Evolutionary conservation across 2,888 invertebrate species (phyloP).

Genomic region (Mamestra brassicae): DNA sequence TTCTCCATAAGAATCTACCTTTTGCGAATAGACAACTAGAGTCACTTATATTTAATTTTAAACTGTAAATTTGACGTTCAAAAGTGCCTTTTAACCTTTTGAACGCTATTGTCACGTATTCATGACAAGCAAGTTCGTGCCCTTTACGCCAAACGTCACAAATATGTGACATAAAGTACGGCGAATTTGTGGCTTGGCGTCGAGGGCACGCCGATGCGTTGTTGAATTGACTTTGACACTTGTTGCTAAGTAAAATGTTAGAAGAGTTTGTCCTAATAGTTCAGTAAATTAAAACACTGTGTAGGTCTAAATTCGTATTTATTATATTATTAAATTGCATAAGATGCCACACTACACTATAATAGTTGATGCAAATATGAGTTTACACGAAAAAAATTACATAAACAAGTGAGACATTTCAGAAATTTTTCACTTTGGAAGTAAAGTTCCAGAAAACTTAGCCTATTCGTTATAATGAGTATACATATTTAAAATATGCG

Average conservation of each 20-base stretch:
- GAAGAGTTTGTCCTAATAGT: neutral
- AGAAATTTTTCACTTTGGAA: constrained; percentile 37
- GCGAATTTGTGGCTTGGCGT: too few species aligned
- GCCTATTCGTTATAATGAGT: constrained; percentile 22
- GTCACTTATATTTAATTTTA: too few species aligned
- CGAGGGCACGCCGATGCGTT: too few species aligned
- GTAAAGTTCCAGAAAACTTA: constrained; percentile 17
- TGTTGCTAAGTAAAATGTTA: constrained; percentile 35
- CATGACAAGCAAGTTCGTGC: too few species aligned
- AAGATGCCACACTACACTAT: constrained; percentile 22
- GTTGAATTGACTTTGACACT: too few species aligned
- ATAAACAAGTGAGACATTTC: constrained; percentile 34
- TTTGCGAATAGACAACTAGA: too few species aligned
- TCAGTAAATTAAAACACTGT: neutral
- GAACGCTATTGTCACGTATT: too few species aligned
- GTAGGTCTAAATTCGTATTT: constrained; percentile 24
- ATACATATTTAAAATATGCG: constrained; percentile 30
- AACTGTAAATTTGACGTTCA: too few species aligned
- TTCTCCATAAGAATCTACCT: too few species aligned
- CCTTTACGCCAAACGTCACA: too few species aligned
- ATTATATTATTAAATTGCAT: constrained; percentile 31
- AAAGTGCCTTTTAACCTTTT: too few species aligned
- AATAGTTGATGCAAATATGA: constrained; percentile 30
- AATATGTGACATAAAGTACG: too few species aligned
- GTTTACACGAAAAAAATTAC: constrained; percentile 31